Percentiles rank a stretch among this genome's conserved stretches.
Evolutionary conservation across 2,888 invertebrate genomes (phyloP).

Genomic region (Calliopum simillimum): DNA sequence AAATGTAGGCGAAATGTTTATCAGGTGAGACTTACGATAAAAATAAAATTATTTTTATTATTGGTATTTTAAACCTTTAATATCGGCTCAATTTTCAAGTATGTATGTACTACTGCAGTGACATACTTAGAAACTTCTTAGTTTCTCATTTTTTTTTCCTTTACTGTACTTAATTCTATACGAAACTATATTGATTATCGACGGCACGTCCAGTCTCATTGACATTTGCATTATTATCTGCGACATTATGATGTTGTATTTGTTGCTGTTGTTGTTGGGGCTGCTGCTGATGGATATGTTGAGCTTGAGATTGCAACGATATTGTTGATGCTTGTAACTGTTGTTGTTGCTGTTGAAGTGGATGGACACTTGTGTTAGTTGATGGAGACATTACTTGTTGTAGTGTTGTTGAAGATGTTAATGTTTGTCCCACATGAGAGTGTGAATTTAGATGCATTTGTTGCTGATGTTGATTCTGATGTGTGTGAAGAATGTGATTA

Average conservation of each 20-base stretch:
- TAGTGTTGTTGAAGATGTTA: slow-evolving; percentile 29
- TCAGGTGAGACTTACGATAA: no score
- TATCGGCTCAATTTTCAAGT: no score
- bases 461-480: slow-evolving; percentile 33
- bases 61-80: no score
- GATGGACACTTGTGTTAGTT: slow-evolving; percentile 34
- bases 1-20: no score
- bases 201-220: slow-evolving; percentile 72
- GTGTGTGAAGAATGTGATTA: slow-evolving; percentile 27
- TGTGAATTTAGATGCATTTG: slow-evolving; percentile 32
- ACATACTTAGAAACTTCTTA: no score
- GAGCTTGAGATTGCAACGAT: slow-evolving; percentile 53
- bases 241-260: no score
- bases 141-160: no score
- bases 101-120: no score
- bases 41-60: no score
- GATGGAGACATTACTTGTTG: slow-evolving; percentile 40
- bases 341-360: slow-evolving; percentile 41
- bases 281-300: slow-evolving; percentile 27
- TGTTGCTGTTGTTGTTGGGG: slow-evolving; percentile 44
- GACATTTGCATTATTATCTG: slow-evolving; percentile 39
- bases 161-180: slow-evolving; percentile 65
- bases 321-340: slow-evolving; percentile 54
- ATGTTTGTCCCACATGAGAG: slow-evolving; percentile 22
- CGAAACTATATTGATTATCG: slow-evolving; percentile 87